Percentiles rank a stretch among this genome's conserved stretches.
phyloP scores from a whole-genome alignment of 2,888 invertebrate species.

The Microdon myrmicae region DNA sequence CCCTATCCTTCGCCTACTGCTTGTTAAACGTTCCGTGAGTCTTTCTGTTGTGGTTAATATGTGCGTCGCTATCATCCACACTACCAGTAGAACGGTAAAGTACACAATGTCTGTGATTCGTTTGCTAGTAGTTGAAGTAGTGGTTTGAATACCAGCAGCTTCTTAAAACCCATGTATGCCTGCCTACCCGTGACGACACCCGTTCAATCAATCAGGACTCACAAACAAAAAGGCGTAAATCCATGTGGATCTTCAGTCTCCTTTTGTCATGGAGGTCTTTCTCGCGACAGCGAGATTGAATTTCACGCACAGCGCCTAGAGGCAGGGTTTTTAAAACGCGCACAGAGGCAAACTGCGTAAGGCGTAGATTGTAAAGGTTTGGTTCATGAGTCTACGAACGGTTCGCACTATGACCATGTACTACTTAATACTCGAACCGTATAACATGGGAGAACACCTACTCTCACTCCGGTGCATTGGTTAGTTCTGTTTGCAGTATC shows the following conservation, averaged over 20 bases:
- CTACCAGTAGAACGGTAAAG: slow-evolving; percentile 11
- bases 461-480: slow-evolving; percentile 30
- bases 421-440: slow-evolving; percentile 46
- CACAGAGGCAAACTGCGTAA: background rate
- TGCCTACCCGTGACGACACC: slow-evolving; percentile 13
- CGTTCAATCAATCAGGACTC: slow-evolving; percentile 11
- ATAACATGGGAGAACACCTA: slow-evolving; percentile 47
- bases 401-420: slow-evolving; percentile 43
- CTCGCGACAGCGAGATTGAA: slow-evolving; percentile 11
- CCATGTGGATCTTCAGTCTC: slow-evolving; percentile 11
- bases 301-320: slow-evolving; percentile 14
- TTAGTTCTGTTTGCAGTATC: slow-evolving; percentile 14
- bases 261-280: slow-evolving; percentile 15
- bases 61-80: slow-evolving; percentile 30
- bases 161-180: slow-evolving; percentile 15
- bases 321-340: no score
- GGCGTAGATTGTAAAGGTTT: slow-evolving; percentile 42
- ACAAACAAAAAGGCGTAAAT: background rate
- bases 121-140: slow-evolving; percentile 23
- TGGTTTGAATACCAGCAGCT: slow-evolving; percentile 45
- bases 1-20: background rate
- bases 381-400: slow-evolving; percentile 35
- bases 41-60: slow-evolving; percentile 28
- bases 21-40: slow-evolving; percentile 12
- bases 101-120: slow-evolving; percentile 3